phyloP scores from a whole-genome alignment of 2,888 invertebrate species.

The Nephrotoma guestfalica region DNA sequence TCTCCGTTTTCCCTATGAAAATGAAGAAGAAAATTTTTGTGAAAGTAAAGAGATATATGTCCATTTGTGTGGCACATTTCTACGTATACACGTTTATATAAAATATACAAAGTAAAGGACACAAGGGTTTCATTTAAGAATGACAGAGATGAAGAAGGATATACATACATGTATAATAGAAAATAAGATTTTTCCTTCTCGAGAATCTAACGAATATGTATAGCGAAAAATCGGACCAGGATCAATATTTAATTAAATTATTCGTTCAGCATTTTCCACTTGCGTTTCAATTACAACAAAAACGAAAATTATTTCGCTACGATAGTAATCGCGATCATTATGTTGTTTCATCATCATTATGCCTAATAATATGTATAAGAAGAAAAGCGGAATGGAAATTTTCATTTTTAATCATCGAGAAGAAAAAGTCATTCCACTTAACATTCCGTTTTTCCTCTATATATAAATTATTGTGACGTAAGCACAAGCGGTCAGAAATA shows the following conservation, averaged over 20 bases:
- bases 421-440: neutral
- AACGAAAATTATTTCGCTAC: neutral
- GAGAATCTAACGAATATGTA: neutral
- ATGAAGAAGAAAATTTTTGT: neutral
- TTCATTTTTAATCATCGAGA: neutral
- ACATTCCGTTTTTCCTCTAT: neutral
- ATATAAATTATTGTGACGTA: slow-evolving; percentile 1
- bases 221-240: neutral
- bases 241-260: slow-evolving; percentile 5
- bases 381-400: neutral
- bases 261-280: neutral
- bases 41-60: slow-evolving; percentile 1
- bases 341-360: neutral
- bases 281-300: neutral
- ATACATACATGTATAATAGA: neutral
- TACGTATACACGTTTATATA: neutral
- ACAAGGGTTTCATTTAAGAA: slow-evolving; percentile 6
- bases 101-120: slow-evolving; percentile 4
- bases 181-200: neutral
- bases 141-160: slow-evolving; percentile 6
- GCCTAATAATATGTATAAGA: neutral
- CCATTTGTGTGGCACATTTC: neutral
- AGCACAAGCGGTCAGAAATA: neutral
- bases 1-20: neutral
- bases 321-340: neutral